Conservation (phyloP, 1,140 invertebrate genomes). For the Drosophila hydei region DNA sequence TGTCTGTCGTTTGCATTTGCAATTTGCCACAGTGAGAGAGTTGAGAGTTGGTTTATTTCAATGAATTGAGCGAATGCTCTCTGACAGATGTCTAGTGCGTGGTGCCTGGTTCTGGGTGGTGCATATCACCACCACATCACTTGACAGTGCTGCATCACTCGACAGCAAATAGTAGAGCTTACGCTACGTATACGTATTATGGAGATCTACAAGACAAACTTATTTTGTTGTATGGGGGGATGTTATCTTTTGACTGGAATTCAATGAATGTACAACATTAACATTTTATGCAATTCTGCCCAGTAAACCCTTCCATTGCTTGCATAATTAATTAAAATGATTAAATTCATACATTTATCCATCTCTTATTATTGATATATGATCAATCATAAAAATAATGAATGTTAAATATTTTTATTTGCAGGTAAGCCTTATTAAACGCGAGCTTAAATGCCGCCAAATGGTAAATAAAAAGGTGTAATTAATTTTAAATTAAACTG, state of each 20-base stretch:
- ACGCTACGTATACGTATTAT: constrained; percentile 7
- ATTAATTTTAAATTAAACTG: neutral
- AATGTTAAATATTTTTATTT: constrained; percentile 22
- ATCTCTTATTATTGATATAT: neutral
- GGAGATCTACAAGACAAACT: constrained; percentile 6
- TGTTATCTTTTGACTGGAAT: neutral
- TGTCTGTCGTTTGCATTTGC: constrained; percentile 24
- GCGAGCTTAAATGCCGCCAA: neutral
- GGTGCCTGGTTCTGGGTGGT: neutral
- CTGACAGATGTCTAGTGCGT: no score
- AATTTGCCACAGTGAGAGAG: constrained; percentile 6
- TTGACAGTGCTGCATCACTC: constrained; percentile 9
- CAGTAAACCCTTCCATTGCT: neutral
- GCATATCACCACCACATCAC: neutral
- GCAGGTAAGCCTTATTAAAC: constrained; percentile 19
- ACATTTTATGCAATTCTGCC: neutral
- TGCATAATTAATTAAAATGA: neutral
- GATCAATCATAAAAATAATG: neutral
- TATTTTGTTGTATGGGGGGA: neutral
- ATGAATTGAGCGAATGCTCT: constrained; percentile 1
- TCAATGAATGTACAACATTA: constrained; percentile 1
- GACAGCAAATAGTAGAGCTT: constrained; percentile 16
- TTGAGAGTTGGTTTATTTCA: constrained; percentile 2
- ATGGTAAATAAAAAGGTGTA: neutral
- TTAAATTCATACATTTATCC: neutral